Percentiles rank a stretch among this genome's conserved stretches.
Evolutionary conservation across 2,113 vertebrate species (phyloP).

Genomic region (Oxyura jamaicensis): DNA sequence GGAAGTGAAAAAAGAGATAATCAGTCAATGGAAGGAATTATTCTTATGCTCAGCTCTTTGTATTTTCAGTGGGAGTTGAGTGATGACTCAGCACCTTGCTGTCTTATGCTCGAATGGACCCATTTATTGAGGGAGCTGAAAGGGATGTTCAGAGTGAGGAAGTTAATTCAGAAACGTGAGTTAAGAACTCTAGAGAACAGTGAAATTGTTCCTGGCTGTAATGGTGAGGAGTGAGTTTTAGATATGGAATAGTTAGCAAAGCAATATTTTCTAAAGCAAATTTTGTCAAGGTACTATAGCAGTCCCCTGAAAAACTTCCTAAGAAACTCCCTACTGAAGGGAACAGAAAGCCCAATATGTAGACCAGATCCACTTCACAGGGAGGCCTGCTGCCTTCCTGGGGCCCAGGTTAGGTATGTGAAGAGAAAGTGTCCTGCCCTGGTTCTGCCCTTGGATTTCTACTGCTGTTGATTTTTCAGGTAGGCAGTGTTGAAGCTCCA

Average conservation of each 20-base stretch:
- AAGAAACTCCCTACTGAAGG: too few species aligned
- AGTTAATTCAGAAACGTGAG: neutral
- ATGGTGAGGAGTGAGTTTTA: neutral
- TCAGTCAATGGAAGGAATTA: too few species aligned
- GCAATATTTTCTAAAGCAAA: neutral
- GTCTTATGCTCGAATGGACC: neutral
- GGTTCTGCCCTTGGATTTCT: too few species aligned
- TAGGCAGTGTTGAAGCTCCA: too few species aligned
- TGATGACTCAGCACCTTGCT: neutral
- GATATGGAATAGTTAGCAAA: neutral
- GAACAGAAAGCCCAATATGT: too few species aligned
- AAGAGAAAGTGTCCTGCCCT: too few species aligned
- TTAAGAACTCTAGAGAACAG: neutral
- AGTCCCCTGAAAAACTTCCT: neutral
- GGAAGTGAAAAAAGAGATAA: neutral
- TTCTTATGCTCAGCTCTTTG: neutral
- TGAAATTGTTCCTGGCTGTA: neutral
- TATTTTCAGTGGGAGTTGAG: neutral
- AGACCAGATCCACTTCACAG: too few species aligned
- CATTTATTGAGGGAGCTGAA: neutral
- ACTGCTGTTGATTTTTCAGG: too few species aligned
- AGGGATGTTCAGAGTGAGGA: neutral
- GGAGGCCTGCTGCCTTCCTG: too few species aligned
- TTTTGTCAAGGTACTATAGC: neutral
- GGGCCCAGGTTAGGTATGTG: too few species aligned